Percentiles rank a stretch among this genome's conserved stretches.
Evolutionary conservation across 2,113 vertebrate genomes (phyloP).

Genomic region (Channa maculata): DNA sequence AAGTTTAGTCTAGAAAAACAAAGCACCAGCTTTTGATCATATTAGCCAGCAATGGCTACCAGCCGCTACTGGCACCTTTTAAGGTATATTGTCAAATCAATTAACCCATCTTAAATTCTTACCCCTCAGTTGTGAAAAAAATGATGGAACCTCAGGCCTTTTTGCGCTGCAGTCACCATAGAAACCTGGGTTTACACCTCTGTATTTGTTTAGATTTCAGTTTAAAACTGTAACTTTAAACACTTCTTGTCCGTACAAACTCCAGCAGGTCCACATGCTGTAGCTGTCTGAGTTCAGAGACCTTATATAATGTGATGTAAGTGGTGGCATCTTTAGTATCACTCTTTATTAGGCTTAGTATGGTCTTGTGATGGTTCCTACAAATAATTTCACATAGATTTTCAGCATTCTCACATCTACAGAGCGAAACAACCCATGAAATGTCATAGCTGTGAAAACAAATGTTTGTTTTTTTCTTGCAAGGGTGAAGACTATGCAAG

Average conservation of each 20-base stretch:
- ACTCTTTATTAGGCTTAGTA: conserved; percentile 16
- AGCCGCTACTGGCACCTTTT: too few relatives aligned
- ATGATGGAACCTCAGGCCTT: too few relatives aligned
- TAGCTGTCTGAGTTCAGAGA: not conserved
- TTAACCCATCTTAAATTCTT: too few relatives aligned
- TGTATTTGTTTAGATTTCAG: too few relatives aligned
- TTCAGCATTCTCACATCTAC: conserved; percentile 31
- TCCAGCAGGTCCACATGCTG: not conserved
- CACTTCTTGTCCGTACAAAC: too few relatives aligned
- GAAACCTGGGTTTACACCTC: not conserved
- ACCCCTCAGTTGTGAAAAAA: too few relatives aligned
- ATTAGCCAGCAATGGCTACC: too few relatives aligned
- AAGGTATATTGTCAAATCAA: too few relatives aligned
- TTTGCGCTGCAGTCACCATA: too few relatives aligned
- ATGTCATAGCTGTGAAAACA: conserved; percentile 67
- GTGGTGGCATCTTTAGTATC: conserved; percentile 11
- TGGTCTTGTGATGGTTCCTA: conserved; percentile 20
- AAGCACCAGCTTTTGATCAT: too few relatives aligned
- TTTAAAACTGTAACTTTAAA: not conserved
- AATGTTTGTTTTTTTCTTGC: conserved; percentile 69
- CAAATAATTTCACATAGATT: conserved; percentile 45
- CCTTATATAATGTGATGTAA: not conserved
- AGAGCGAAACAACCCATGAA: conserved; percentile 60
- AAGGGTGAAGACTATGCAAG: conserved; percentile 40
- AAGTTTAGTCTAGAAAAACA: too few relatives aligned